Base-by-base conservation (phyloP, 2,113 vertebrate genomes). In the Lucifuga dentata region DNA sequence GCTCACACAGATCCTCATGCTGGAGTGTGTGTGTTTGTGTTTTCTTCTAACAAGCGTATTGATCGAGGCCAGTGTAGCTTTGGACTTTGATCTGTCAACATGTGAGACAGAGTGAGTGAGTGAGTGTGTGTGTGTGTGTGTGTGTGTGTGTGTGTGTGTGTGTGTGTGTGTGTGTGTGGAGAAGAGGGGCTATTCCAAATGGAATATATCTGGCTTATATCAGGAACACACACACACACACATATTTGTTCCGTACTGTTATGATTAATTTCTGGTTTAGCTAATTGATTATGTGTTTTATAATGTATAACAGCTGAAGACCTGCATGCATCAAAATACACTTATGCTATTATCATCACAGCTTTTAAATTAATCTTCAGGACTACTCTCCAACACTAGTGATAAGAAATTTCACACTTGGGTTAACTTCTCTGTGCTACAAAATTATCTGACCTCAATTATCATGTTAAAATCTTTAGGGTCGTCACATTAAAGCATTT, bases 41-140 rank as follows among this genome's bases (percentile, higher is more conserved):
- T 62, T 68, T 39, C 56, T 62, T 6, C 2, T 81, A 76, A 86
- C 79, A 61, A 61, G 75, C 46, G 50, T 60, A 86, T 84, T 88
- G 79, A 86, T 83, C 1, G 12, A 70, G 59, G 50, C 51, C 39
- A 43, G 38, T 15, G 58, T 71, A 29, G 67, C 58, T 79, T 49
- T 69, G 59, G 81, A 85, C 86, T 85, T 89, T 88, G 88, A 82
- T 84, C 85, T 80, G 84, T 88, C 79, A 84, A 84, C 76, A 85
- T 39, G 38, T 63, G 48, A 52, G 69, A 48, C 8, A 12, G 24
- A 20, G 39, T 41, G 38, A 16, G 24, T 35, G 23, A 20, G 16
- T n/a, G 16, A 35, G 19, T 33, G 32, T n/a, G n/a, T n/a, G n/a
- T n/a, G n/a, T n/a, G n/a, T n/a, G n/a, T n/a, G n/a, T n/a, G n/a